A percentile compares a stretch with the other conserved stretches of the same genome.
phyloP scores from a whole-genome alignment of 2,797 vertebrate genomes.

The Pseudochirops corinnae region DNA sequence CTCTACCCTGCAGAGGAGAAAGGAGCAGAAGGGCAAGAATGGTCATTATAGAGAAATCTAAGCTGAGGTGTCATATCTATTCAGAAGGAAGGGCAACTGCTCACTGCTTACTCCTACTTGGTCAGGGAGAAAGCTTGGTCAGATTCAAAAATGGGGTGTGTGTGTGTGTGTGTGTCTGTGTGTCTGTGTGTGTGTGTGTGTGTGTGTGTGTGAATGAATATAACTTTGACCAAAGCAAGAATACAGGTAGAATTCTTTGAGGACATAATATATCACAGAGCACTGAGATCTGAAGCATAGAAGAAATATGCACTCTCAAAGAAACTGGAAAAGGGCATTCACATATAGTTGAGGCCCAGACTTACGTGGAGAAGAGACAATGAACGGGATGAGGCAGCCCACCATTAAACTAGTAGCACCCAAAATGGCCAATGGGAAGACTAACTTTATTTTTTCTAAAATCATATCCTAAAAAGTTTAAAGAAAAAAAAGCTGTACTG shows the following conservation, averaged over 20 bases:
- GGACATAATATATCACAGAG: neutral
- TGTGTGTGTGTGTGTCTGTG: too few relatives aligned
- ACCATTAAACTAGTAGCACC: neutral
- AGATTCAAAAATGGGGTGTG: neutral
- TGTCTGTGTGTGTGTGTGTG: too few relatives aligned
- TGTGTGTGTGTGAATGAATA: neutral
- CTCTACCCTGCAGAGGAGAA: conserved; percentile 91
- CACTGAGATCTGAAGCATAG: neutral
- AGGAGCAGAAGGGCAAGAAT: neutral
- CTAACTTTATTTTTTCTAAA: neutral
- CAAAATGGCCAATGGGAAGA: neutral
- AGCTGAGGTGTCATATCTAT: neutral
- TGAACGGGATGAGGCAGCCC: neutral
- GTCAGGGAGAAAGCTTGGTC: neutral
- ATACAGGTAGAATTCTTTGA: neutral
- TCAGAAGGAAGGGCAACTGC: neutral
- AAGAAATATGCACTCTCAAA: neutral
- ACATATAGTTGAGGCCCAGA: neutral
- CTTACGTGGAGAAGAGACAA: neutral
- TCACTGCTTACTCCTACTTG: neutral
- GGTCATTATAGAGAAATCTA: neutral
- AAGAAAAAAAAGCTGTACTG: neutral
- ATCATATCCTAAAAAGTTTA: neutral
- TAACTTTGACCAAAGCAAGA: neutral
- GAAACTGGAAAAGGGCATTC: neutral